phyloP scores from a whole-genome alignment of 2,113 vertebrate species.

The Spea multiplicata region DNA sequence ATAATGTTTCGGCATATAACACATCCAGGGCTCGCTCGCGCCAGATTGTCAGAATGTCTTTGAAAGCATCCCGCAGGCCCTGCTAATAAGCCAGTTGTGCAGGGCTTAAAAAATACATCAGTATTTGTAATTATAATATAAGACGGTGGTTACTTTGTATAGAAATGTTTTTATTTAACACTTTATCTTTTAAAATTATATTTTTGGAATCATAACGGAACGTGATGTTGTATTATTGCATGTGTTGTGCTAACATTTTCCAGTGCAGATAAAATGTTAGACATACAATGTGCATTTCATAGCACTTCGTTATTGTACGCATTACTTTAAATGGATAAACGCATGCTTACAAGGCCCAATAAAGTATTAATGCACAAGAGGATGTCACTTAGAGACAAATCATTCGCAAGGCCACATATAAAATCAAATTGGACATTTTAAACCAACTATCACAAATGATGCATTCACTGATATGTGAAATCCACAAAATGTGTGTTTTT shows the following conservation, averaged over 20 bases:
- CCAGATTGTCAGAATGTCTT: background rate
- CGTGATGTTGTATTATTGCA: slow-evolving; percentile 37
- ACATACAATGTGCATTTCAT: slow-evolving; percentile 9
- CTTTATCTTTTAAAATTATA: slow-evolving; percentile 33
- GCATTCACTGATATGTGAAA: background rate
- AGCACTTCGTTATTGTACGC: slow-evolving; percentile 35
- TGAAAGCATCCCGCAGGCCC: background rate
- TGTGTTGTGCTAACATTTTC: slow-evolving; percentile 22
- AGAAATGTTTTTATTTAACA: slow-evolving; percentile 43
- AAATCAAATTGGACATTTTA: background rate
- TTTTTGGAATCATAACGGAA: slow-evolving; percentile 38
- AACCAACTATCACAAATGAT: background rate
- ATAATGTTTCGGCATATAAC: background rate
- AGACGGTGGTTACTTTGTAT: slow-evolving; percentile 35
- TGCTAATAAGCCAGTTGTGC: background rate
- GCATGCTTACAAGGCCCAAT: slow-evolving; percentile 29
- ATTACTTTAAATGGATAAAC: slow-evolving; percentile 3
- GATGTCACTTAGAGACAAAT: background rate
- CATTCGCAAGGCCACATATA: background rate
- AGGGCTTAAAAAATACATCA: slow-evolving; percentile 6
- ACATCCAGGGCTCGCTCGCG: background rate
- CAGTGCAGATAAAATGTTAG: slow-evolving; percentile 9
- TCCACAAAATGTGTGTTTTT: background rate
- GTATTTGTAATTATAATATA: slow-evolving; percentile 35
- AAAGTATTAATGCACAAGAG: background rate